Percentiles rank a stretch among this genome's conserved stretches.
Conservation (phyloP, 2,888 invertebrate genomes). For the Liposcelis brunnea region DNA sequence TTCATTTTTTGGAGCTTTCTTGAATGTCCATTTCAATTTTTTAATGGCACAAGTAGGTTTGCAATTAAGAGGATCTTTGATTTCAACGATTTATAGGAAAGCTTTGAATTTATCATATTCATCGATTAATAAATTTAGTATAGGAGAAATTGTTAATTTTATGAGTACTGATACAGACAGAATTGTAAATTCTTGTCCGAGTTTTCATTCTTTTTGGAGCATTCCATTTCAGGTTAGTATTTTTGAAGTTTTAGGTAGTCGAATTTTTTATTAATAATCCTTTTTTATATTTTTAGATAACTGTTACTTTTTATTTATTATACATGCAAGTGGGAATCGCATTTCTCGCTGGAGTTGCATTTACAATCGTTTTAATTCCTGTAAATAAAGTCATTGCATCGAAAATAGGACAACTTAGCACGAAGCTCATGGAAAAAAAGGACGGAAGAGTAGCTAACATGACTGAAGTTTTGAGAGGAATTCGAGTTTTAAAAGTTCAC, state of each 20-base stretch:
- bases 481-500: slow-evolving; percentile 77
- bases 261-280: slow-evolving; percentile 10
- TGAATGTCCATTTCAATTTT: slow-evolving; percentile 80
- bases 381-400: slow-evolving; percentile 79
- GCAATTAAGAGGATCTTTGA: slow-evolving; percentile 71
- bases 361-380: slow-evolving; percentile 77
- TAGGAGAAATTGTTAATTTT: slow-evolving; percentile 86
- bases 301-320: slow-evolving; percentile 63
- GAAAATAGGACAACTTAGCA: slow-evolving; percentile 70
- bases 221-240: slow-evolving; percentile 66
- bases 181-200: slow-evolving; percentile 87
- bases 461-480: slow-evolving; percentile 72
- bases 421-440: slow-evolving; percentile 77
- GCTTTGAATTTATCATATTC: slow-evolving; percentile 26
- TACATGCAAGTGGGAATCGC: slow-evolving; percentile 80
- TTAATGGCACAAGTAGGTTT: slow-evolving; percentile 64
- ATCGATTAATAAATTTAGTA: slow-evolving; percentile 26
- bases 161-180: slow-evolving; percentile 95
- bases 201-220: slow-evolving; percentile 95
- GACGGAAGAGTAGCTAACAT: slow-evolving; percentile 76
- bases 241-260: too few relatives aligned
- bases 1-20: slow-evolving; percentile 55
- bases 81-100: slow-evolving; percentile 66
- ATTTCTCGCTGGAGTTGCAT: slow-evolving; percentile 75
- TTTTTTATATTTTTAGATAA: slow-evolving; percentile 35